Percentiles rank a stretch among this genome's conserved stretches.
These are phyloP conservation scores for Tetragnatha montana DNA, from an alignment of 2,888 invertebrate species.

Conservation along the genomic window DNA sequence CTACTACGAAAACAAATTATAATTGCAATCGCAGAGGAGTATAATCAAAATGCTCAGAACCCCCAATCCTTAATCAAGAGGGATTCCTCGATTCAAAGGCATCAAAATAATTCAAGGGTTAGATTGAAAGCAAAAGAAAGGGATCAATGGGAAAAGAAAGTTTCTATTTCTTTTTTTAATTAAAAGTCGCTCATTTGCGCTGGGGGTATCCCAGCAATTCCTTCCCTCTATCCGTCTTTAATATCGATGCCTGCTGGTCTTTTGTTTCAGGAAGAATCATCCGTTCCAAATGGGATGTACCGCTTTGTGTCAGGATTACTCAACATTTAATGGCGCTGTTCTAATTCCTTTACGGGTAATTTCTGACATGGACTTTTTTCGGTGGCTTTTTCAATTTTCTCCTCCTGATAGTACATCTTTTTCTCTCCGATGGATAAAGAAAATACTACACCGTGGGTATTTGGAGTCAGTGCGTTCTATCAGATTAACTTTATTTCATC, in stretches of 20 bases:
- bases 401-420: conserved; percentile 33
- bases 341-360: conserved; percentile 32
- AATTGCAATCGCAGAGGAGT: not conserved
- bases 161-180: not conserved
- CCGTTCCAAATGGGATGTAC: not conserved
- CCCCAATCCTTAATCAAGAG: not conserved
- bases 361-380: conserved; percentile 15
- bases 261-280: not conserved
- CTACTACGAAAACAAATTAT: not conserved
- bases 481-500: conserved; percentile 56
- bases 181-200: not conserved
- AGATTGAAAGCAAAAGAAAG: not conserved
- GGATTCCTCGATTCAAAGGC: not conserved
- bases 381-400: conserved; percentile 44
- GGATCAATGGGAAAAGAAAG: not conserved
- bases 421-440: not conserved
- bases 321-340: conserved; percentile 15
- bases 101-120: not conserved
- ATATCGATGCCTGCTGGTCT: not conserved
- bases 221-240: not conserved
- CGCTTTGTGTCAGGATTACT: conserved; percentile 19
- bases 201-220: not conserved
- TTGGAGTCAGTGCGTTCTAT: conserved; percentile 15
- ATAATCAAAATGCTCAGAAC: not conserved
- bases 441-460: not conserved